Evolutionary conservation across 2,113 vertebrate genomes (phyloP).

Genomic region (Psilopsiagon aurifrons): DNA sequence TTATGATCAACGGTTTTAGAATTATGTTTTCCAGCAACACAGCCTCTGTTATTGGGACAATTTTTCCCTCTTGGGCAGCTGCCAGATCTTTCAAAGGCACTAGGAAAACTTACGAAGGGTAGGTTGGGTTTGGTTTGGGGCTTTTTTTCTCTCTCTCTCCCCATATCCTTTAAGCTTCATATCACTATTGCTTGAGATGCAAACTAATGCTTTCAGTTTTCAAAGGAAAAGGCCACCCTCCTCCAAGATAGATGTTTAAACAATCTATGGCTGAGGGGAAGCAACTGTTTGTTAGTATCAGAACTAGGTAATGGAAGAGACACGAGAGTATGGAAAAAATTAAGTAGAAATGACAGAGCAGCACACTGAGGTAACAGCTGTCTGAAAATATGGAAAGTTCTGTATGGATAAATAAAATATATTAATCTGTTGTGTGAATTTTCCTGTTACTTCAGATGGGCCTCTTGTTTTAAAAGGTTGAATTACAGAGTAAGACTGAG

Average conservation of each 20-base stretch:
- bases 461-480: neutral
- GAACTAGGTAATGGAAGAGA: neutral
- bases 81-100: slow-evolving; percentile 4
- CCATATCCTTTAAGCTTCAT: neutral
- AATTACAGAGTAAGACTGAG: neutral
- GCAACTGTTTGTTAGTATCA: neutral
- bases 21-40: slow-evolving; percentile 21
- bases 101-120: neutral
- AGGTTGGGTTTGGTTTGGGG: neutral
- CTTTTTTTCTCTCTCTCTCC: neutral
- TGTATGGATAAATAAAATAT: neutral
- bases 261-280: neutral
- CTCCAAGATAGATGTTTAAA: neutral
- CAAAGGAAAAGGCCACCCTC: neutral
- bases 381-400: neutral
- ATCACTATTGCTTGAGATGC: neutral
- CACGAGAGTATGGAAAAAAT: neutral
- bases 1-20: slow-evolving; percentile 67
- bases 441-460: neutral
- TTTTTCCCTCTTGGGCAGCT: slow-evolving; percentile 1
- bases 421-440: neutral
- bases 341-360: neutral
- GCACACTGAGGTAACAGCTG: neutral
- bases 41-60: slow-evolving; percentile 7
- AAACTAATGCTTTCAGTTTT: neutral